Percentiles rank a stretch among this genome's conserved stretches.
Evolutionary conservation across 2,888 invertebrate species (phyloP).

Genomic region (Candidula unifasciata): DNA sequence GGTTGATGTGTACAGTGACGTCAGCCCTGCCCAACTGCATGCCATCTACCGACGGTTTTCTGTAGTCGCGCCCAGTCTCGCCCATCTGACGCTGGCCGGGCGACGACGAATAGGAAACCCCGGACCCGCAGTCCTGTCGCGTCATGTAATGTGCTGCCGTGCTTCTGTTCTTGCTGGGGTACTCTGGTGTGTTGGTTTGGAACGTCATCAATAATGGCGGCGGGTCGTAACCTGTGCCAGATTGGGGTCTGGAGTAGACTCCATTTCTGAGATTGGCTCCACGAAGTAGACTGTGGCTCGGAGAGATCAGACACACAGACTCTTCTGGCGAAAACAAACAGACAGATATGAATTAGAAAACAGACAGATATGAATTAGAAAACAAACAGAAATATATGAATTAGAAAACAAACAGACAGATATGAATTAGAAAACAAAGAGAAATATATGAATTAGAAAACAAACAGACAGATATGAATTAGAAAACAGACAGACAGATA

Average conservation of each 20-base stretch:
- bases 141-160: background rate
- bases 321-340: slow-evolving; percentile 33
- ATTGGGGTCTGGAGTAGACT: slow-evolving; percentile 35
- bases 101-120: background rate
- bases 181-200: slow-evolving; percentile 17
- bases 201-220: slow-evolving; percentile 50
- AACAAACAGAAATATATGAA: no score
- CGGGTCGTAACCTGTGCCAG: slow-evolving; percentile 43
- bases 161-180: background rate
- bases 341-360: background rate
- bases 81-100: background rate
- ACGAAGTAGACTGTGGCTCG: slow-evolving; percentile 38
- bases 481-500: no score
- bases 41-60: background rate
- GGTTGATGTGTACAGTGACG: slow-evolving; percentile 26
- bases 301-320: slow-evolving; percentile 38
- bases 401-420: no score
- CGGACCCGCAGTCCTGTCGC: slow-evolving; percentile 8
- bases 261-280: slow-evolving; percentile 36
- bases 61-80: background rate
- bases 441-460: no score
- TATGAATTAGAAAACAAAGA: background rate
- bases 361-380: no score
- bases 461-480: no score
- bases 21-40: background rate